These are phyloP conservation scores for Meteorus colon DNA, from an alignment of 2,888 invertebrate species.

Conservation along the genomic window DNA sequence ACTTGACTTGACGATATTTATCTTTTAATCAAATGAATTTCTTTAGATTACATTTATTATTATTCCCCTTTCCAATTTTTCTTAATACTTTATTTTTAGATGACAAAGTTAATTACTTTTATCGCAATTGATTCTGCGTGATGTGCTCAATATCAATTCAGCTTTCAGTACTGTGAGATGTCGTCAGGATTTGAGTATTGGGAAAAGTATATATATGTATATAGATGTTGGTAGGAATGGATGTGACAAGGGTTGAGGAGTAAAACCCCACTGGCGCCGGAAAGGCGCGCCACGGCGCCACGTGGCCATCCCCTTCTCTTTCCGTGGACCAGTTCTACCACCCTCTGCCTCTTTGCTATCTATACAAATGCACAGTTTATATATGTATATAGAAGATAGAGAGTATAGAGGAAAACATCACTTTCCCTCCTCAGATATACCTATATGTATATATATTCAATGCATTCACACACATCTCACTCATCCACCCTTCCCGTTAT, in stretches of 20 bases:
- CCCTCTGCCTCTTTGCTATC: not conserved
- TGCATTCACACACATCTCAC: constrained; percentile 8
- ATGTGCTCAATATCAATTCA: not conserved
- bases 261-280: constrained; percentile 69
- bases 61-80: not conserved
- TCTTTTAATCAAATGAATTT: not conserved
- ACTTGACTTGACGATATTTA: too few relatives aligned
- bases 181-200: constrained; percentile 6
- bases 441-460: constrained; percentile 17
- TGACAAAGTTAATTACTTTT: not conserved
- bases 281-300: constrained; percentile 72
- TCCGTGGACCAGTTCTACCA: constrained; percentile 32
- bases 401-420: not conserved
- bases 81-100: not conserved
- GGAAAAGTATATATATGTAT: not conserved
- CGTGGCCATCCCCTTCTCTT: constrained; percentile 67
- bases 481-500: not conserved
- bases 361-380: not conserved
- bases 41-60: not conserved
- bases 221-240: not conserved
- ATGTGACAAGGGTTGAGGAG: constrained; percentile 41
- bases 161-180: not conserved
- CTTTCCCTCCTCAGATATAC: constrained; percentile 3
- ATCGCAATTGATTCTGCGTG: not conserved
- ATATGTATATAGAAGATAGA: not conserved